Base-by-base conservation (phyloP, 1,140 invertebrate species). In the Drosophila takahashii region DNA sequence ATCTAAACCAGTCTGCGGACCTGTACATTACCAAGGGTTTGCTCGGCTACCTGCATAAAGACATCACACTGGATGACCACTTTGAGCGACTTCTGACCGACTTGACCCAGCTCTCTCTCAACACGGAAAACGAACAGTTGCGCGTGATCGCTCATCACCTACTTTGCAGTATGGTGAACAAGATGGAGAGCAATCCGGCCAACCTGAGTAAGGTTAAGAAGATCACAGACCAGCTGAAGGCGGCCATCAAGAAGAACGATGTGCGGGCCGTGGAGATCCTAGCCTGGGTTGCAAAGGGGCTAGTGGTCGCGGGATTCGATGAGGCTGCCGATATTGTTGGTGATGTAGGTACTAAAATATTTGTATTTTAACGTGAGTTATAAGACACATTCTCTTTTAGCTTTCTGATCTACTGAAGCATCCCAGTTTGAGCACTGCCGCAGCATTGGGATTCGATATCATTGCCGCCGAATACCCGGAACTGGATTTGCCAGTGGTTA, bases 91-190 rank as follows among this genome's bases (percentile, higher is more conserved):
- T 92, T 47, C 36, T 92, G 7, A 62, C 73, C 18, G 91, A 92
- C 65, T 60, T 92, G 0, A 92, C 86, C 1, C 27, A 90, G 27
- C 44, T 91, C 6, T 91, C 91, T 0, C 47, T 92, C 0, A 77
- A 2, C 11, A 56, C 69, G 0, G 75, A 91, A 11, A 75, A 92
- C 13, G 83, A 90, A 39, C 61, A 84, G 32, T 18, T 91, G 36
- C 81, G 89, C 8, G 44, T 41, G 6, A 81, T 87, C 15, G 77
- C 86, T 7, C 84, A 91, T 70, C 87, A 85, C 18, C 61, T 92
- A 58, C 61, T 92, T 10, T 92, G 92, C 39, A 92, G 90, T 39
- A 50, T 92, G 62, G 85, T 92, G 16, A 92, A 92, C 34, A 92
- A 90, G 54, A 83, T 81, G 56, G 83, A 90, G 10, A 56, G 73